Evolutionary conservation across 2,888 invertebrate genomes (phyloP), one percentile per base, ranked within the genome.

Genomic region (Tupiocoris notatus): DNA sequence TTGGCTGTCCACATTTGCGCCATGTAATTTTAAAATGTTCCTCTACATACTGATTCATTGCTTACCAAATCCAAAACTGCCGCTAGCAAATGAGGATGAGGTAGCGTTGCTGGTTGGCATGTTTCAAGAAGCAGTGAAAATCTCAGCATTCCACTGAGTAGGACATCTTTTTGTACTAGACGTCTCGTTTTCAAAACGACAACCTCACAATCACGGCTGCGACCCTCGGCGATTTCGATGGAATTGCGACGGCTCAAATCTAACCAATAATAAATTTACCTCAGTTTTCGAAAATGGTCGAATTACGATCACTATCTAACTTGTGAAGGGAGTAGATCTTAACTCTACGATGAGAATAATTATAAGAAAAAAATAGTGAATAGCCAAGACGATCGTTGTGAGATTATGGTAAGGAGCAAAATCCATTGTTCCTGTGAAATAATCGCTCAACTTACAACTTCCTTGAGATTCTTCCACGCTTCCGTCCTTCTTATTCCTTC

Each of bases 21-120:
- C n/a, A n/a, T n/a, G n/a, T n/a, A n/a, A n/a, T n/a, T n/a, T n/a
- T n/a, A n/a, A n/a, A n/a, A n/a, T n/a, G n/a, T n/a, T n/a, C n/a
- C n/a, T n/a, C n/a, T n/a, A n/a, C n/a, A n/a, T n/a, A n/a, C n/a
- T 56, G 12, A 39, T 39, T 12, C 39, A 7, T 56, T 39, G 82
- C 86, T 85, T 86, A 97, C 98, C 88, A 99, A 87, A 85, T 98
- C 98, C 66, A 99, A 86, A 68, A 96, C 87, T 1, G 98, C 96
- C 0, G 95, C 96, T 83, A 99, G 90, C 39, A 99, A 88, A 81
- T 97, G 94, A 1, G 98, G 92, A 86, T 99, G 99, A 0, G 99
- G 99, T 74, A 98, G 92, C 0, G 94, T 90, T 0, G 99, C 99
- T 0, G 99, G 99, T 77, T 94, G 92, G 80, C 96, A 96, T 9